Evolutionary conservation across 2,888 invertebrate species (phyloP).

Genomic region (Platycheirus albimanus): DNA sequence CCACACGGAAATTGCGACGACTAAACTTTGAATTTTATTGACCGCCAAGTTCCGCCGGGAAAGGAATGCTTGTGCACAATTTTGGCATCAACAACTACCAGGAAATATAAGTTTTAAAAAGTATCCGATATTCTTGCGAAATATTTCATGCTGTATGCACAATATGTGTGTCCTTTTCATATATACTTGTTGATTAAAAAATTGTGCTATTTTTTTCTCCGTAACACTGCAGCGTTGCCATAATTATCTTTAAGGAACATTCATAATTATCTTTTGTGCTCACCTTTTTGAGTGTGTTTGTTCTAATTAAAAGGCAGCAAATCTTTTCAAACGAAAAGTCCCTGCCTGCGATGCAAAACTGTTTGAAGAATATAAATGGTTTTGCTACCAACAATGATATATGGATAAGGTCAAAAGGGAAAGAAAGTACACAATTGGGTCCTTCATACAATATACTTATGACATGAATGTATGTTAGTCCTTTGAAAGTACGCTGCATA

Average conservation of each 20-base stretch:
- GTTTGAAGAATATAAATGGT: slow-evolving; percentile 30
- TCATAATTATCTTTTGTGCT: slow-evolving; percentile 26
- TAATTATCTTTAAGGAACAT: slow-evolving; percentile 6
- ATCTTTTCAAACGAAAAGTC: slow-evolving; percentile 17
- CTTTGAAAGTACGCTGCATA: slow-evolving; percentile 1
- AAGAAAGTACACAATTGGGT: slow-evolving; percentile 16
- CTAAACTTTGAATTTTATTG: slow-evolving; percentile 72
- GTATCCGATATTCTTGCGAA: slow-evolving; percentile 61
- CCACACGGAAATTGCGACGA: slow-evolving; percentile 71
- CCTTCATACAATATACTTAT: slow-evolving; percentile 10
- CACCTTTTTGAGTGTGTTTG: slow-evolving; percentile 21
- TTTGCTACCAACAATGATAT: slow-evolving; percentile 9
- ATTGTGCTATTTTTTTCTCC: not conserved
- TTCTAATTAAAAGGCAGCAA: slow-evolving; percentile 28
- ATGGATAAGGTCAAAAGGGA: slow-evolving; percentile 13
- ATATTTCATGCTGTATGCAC: slow-evolving; percentile 46
- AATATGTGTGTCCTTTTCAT: not conserved
- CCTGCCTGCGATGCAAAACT: slow-evolving; percentile 15
- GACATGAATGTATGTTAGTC: not conserved
- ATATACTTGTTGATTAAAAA: slow-evolving; percentile 55
- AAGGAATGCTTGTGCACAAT: slow-evolving; percentile 66
- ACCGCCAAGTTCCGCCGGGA: slow-evolving; percentile 65
- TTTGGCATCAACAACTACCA: slow-evolving; percentile 73
- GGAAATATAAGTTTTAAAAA: slow-evolving; percentile 70
- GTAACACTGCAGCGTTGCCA: slow-evolving; percentile 15